Base-by-base conservation (phyloP, 2,888 invertebrate species). In the Cheilosia soror region DNA sequence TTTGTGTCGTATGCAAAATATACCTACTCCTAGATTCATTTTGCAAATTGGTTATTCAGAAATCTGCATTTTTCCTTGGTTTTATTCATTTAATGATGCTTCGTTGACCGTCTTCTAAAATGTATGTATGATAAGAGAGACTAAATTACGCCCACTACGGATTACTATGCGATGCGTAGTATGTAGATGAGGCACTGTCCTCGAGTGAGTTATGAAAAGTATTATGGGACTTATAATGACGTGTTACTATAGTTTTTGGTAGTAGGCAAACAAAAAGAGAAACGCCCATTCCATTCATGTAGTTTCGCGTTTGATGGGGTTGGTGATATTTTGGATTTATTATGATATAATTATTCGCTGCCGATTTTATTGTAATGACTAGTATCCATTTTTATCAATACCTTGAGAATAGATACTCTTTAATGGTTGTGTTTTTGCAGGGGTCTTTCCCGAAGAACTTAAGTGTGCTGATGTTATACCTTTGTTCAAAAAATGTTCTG, bases 31-130 rank as follows among this genome's bases (percentile, higher is more conserved):
- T 53, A 29, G 40, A 40, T 62, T 60, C 51, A 62, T 62, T 68
- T 73, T 13, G 66, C 72, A 42, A 27, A 42, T 42, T 42, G 60
- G 65, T 66, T 78, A 73, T 83, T 78, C 68, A 78, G 57, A 51
- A 73, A 77, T 68, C 55, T 83, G 83, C 83, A 83, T 78, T 63
- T 83, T 51, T 83, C 15, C 77, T 42, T 47, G 49, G 33, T 60
- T 65, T 82, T 65, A 44, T 60, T 78, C 49, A 63, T 83, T 60
- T 63, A 71, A 78, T 49, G 31, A 42, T 51, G 76, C 66, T 76
- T 58, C 62, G 60, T 69, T 62, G 60, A 63, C 47, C 31, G 29
- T 76, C 42, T 63, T 57, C 66, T 66, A 40, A 65, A 65, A 42
- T 60, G 31, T 51, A 68, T 68, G 60, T 51, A 68, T 68, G 60